These are phyloP conservation scores for Orientallactaga sibirica DNA, from an alignment of 2,797 vertebrate genomes.

Conservation along the genomic window DNA sequence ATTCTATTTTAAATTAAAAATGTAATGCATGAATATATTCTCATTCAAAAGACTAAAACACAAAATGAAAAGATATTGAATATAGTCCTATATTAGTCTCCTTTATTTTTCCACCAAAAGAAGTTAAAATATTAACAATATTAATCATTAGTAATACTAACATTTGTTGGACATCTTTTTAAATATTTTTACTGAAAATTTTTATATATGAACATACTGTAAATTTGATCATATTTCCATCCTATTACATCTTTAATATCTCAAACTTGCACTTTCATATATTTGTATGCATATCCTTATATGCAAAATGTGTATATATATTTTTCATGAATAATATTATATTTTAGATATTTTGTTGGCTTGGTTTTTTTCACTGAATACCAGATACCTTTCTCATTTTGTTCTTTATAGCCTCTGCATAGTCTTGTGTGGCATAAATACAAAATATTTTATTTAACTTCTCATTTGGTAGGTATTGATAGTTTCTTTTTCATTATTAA, in stretches of 20 bases:
- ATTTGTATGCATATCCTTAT: constrained; percentile 30
- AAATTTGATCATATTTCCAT: no score
- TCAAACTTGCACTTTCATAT: constrained; percentile 54
- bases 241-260: not conserved
- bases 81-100: not conserved
- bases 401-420: constrained; percentile 17
- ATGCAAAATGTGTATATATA: not conserved
- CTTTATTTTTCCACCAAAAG: not conserved
- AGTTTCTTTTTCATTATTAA: constrained; percentile 47
- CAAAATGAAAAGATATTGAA: constrained; percentile 39
- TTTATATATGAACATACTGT: no score
- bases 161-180: not conserved
- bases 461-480: constrained; percentile 24
- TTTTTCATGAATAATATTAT: constrained; percentile 47
- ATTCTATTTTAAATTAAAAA: constrained; percentile 82
- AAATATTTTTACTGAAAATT: no score
- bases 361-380: constrained; percentile 30
- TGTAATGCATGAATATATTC: constrained; percentile 67
- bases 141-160: not conserved
- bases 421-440: constrained; percentile 19
- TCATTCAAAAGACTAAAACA: constrained; percentile 56
- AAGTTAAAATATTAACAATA: constrained; percentile 1
- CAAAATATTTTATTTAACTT: constrained; percentile 39
- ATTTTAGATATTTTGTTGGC: constrained; percentile 51
- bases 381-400: not conserved